phyloP scores from a whole-genome alignment of 2,113 vertebrate genomes.

The Gymnorhina tibicen region DNA sequence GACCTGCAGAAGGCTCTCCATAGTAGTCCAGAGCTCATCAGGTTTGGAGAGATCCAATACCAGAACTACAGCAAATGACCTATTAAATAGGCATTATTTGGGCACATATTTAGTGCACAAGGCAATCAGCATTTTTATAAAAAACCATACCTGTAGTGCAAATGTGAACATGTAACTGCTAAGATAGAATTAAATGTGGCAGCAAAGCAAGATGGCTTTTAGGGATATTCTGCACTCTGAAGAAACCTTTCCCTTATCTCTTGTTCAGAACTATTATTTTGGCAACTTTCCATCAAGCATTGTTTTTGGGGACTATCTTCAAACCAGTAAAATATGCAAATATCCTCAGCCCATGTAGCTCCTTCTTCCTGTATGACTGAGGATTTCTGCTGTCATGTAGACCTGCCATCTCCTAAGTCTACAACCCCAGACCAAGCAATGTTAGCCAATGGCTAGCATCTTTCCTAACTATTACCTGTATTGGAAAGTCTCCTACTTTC shows the following conservation, averaged over 20 bases:
- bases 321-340: neutral
- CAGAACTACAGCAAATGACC: conserved; percentile 85
- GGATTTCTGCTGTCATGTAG: neutral
- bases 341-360: neutral
- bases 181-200: neutral
- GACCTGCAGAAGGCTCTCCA: conserved; percentile 85
- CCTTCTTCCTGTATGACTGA: neutral
- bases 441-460: neutral
- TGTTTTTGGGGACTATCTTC: neutral
- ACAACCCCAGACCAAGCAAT: neutral
- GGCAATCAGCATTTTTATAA: neutral
- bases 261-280: neutral
- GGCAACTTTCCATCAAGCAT: neutral
- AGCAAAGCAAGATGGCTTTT: neutral
- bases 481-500: neutral
- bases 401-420: neutral
- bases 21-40: conserved; percentile 84
- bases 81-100: conserved; percentile 56
- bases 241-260: neutral
- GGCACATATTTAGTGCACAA: neutral
- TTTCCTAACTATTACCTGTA: neutral
- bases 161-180: neutral
- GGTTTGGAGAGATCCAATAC: conserved; percentile 92
- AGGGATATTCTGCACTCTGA: neutral
- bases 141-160: neutral